Conservation (phyloP, 2,113 vertebrate species). For the Alouatta palliata region DNA sequence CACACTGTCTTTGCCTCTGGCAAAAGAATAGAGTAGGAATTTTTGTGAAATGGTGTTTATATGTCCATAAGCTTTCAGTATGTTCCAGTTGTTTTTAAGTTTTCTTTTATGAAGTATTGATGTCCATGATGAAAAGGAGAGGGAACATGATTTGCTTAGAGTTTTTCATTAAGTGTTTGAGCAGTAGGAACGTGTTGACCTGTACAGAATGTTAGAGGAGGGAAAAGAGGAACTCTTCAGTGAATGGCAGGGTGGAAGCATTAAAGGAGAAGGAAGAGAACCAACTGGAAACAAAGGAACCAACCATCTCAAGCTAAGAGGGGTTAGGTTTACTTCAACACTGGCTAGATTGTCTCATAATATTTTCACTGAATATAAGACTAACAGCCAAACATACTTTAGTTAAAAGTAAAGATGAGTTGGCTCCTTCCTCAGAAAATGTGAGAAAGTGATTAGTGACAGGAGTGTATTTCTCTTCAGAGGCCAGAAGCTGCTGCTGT, state of each 20-base stretch:
- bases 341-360: background rate
- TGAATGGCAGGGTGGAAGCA: background rate
- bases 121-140: background rate
- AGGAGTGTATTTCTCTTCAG: background rate
- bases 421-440: background rate
- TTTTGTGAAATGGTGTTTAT: background rate
- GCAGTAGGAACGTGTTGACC: background rate
- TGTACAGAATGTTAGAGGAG: background rate
- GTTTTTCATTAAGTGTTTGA: background rate
- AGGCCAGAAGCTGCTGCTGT: background rate
- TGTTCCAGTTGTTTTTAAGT: background rate
- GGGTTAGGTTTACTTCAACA: background rate
- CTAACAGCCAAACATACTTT: background rate
- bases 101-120: background rate
- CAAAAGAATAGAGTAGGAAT: background rate
- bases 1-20: background rate
- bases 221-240: background rate
- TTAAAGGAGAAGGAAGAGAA: background rate
- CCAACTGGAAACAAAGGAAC: background rate
- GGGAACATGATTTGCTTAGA: background rate
- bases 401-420: background rate
- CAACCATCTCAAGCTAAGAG: background rate
- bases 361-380: slow-evolving; percentile 16
- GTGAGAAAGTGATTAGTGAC: background rate
- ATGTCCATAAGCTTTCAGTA: background rate